phyloP scores from a whole-genome alignment of 2,888 invertebrate species.

The Agonopterix subpropinquella region DNA sequence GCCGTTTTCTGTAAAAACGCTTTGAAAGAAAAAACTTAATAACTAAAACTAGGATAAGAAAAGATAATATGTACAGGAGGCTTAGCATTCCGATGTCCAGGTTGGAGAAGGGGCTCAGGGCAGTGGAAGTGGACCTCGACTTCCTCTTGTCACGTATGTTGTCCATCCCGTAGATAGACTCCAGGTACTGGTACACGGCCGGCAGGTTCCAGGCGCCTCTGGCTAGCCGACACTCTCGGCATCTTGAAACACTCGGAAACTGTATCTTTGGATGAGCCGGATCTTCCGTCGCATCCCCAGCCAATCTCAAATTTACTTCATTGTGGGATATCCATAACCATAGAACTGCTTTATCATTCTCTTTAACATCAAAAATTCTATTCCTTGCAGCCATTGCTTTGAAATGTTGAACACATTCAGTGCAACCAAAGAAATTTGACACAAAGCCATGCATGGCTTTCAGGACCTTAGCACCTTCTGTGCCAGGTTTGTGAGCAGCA shows the following conservation, averaged over 20 bases:
- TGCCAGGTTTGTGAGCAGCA: conserved; percentile 71
- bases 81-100: conserved; percentile 86
- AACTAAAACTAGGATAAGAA: conserved; percentile 83
- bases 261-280: conserved; percentile 91
- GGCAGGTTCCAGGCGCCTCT: conserved; percentile 78
- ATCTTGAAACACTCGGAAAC: conserved; percentile 84
- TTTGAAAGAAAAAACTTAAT: conserved; percentile 84
- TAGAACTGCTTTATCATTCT: conserved; percentile 84
- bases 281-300: conserved; percentile 93
- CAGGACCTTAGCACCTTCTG: conserved; percentile 81
- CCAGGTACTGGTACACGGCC: conserved; percentile 79
- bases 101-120: conserved; percentile 75
- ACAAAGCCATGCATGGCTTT: conserved; percentile 92
- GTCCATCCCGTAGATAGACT: conserved; percentile 56
- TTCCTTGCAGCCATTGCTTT: conserved; percentile 85
- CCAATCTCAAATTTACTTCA: conserved; percentile 90
- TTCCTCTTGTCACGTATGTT: conserved; percentile 37
- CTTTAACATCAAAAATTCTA: conserved; percentile 80
- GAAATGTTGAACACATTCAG: conserved; percentile 93
- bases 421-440: conserved; percentile 94
- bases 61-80: conserved; percentile 83
- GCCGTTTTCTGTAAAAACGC: conserved; percentile 82
- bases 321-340: conserved; percentile 98
- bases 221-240: conserved; percentile 79
- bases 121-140: conserved; percentile 29